phyloP scores from a whole-genome alignment of 2,797 vertebrate species.

The Crocodylus rhombifer region DNA sequence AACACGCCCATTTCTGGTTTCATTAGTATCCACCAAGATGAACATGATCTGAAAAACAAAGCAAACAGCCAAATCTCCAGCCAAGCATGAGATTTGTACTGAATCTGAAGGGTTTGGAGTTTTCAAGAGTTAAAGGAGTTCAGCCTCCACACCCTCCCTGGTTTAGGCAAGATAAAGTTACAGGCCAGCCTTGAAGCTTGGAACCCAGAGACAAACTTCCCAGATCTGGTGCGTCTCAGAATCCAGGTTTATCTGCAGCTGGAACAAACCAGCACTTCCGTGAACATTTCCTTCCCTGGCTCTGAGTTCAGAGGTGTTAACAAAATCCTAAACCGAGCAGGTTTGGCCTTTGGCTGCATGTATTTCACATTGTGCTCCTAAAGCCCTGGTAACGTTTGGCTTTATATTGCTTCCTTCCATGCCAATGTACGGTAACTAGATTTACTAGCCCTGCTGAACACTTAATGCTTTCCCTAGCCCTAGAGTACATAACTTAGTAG shows the following conservation, averaged over 20 bases:
- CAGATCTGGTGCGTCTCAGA: not conserved
- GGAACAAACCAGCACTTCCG: not conserved
- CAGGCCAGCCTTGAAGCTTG: not conserved
- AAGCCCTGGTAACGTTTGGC: rapidly evolving
- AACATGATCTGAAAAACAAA: conserved; percentile 85
- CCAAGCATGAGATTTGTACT: not conserved
- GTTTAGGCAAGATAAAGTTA: not conserved
- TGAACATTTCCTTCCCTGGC: not conserved
- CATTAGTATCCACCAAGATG: conserved; percentile 86
- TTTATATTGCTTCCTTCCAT: not conserved
- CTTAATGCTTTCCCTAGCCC: not conserved
- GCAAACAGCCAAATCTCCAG: not conserved
- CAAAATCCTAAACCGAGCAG: not conserved
- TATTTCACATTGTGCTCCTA: not conserved
- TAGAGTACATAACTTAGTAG: not conserved
- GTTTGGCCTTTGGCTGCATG: not conserved
- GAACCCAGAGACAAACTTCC: not conserved
- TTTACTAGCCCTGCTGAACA: not conserved
- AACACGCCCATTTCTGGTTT: conserved; percentile 87
- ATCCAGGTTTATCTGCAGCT: not conserved
- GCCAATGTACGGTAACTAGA: not conserved
- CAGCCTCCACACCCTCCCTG: not conserved
- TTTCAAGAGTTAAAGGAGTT: not conserved
- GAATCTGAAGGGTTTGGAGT: not conserved
- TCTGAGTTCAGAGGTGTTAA: not conserved